These are phyloP conservation scores for Anhinga anhinga DNA, from an alignment of 2,113 vertebrate species.

Conservation along the genomic window DNA sequence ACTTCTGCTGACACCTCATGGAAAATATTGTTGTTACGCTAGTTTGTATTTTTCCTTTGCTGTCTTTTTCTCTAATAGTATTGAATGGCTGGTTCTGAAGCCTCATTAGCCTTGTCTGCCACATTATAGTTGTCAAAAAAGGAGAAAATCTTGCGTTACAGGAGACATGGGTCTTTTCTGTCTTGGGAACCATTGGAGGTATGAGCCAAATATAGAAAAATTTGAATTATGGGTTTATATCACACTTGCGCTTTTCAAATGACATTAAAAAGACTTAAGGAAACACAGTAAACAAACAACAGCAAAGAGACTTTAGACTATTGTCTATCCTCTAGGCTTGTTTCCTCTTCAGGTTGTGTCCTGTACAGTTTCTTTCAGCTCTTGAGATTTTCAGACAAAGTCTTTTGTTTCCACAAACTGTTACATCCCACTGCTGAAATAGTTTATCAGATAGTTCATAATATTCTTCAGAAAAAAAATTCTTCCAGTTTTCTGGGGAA, in stretches of 20 bases:
- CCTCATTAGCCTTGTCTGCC: not conserved
- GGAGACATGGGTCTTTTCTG: not conserved
- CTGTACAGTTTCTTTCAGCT: not conserved
- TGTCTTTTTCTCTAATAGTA: not conserved
- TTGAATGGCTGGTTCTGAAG: not conserved
- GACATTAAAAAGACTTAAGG: not conserved
- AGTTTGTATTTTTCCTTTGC: not conserved
- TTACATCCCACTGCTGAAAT: not conserved
- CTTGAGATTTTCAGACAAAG: not conserved
- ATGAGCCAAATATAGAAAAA: not conserved
- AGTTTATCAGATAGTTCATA: not conserved
- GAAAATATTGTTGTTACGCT: constrained; percentile 37
- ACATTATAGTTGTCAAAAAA: not conserved
- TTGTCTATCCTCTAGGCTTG: not conserved
- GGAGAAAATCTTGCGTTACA: not conserved
- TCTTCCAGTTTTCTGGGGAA: not conserved
- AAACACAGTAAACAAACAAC: not conserved
- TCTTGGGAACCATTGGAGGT: not conserved
- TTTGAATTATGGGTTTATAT: not conserved
- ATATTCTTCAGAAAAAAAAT: not conserved
- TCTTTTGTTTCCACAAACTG: not conserved
- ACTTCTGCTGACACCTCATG: constrained; percentile 51
- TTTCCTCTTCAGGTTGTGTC: not conserved
- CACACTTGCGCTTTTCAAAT: not conserved
- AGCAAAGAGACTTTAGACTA: not conserved